Percentiles rank a stretch among this genome's conserved stretches.
These are phyloP conservation scores for Morpho deidamia DNA, from an alignment of 2,888 invertebrate species.

Conservation along the genomic window DNA sequence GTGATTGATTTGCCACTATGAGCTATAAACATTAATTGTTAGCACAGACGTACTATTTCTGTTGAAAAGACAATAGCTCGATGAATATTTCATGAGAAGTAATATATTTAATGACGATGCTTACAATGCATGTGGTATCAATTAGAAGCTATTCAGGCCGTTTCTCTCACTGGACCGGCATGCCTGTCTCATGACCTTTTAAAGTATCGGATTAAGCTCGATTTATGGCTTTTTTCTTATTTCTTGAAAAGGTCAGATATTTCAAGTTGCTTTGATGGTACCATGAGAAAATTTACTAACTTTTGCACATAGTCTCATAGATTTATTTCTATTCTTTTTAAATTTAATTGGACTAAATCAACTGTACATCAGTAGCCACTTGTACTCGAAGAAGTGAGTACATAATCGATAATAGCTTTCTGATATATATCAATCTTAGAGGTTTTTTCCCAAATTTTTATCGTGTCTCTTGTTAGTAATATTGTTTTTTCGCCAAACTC, in stretches of 20 bases:
- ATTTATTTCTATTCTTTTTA: too few species aligned
- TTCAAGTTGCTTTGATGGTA: background rate
- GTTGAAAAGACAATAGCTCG: slow-evolving; percentile 39
- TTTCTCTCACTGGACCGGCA: slow-evolving; percentile 41
- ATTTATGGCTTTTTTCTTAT: slow-evolving; percentile 20
- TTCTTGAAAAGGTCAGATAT: slow-evolving; percentile 10
- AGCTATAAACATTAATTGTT: slow-evolving; percentile 18
- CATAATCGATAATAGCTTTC: too few species aligned
- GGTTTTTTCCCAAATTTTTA: too few species aligned
- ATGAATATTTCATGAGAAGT: slow-evolving; percentile 54
- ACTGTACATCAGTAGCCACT: too few species aligned
- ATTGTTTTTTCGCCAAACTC: too few species aligned
- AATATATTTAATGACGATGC: slow-evolving; percentile 45
- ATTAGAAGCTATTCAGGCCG: slow-evolving; percentile 47
- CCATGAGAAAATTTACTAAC: background rate
- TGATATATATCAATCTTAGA: too few species aligned
- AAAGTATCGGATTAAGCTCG: slow-evolving; percentile 21
- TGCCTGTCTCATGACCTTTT: slow-evolving; percentile 38
- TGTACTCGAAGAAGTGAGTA: too few species aligned
- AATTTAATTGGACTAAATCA: too few species aligned
- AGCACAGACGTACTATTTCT: slow-evolving; percentile 15
- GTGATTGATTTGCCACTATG: too few species aligned
- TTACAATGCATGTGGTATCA: slow-evolving; percentile 49
- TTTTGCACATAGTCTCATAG: too few species aligned
- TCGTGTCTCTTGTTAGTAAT: too few species aligned